Percentiles rank a stretch among this genome's conserved stretches.
Conservation (phyloP, 2,113 vertebrate genomes). For the Ivindomyrus marchei region DNA sequence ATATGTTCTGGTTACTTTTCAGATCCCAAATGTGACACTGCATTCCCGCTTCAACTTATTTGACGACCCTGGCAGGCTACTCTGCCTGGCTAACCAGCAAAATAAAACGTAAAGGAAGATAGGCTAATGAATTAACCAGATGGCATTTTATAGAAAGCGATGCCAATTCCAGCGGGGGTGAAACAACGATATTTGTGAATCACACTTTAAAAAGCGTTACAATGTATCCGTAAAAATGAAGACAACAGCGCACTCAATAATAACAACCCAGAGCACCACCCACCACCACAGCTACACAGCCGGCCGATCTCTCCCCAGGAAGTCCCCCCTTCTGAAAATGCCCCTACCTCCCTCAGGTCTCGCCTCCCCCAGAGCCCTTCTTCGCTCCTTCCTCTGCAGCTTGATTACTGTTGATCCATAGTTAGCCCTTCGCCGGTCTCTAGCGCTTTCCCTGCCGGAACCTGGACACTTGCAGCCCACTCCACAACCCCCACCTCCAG, state of each 20-base stretch:
- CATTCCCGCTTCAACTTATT: neutral
- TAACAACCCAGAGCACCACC: neutral
- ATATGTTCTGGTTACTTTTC: neutral
- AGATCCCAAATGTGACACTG: neutral
- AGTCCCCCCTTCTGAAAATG: neutral
- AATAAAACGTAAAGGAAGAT: neutral
- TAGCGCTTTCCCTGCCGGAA: neutral
- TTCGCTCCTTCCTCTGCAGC: neutral
- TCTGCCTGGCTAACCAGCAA: neutral
- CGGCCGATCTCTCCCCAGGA: neutral
- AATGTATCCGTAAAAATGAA: neutral
- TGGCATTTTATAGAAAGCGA: neutral
- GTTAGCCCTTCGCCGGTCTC: neutral
- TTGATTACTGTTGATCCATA: neutral
- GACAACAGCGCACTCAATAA: neutral
- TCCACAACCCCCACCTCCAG: neutral
- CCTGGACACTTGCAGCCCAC: neutral
- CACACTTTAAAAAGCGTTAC: neutral
- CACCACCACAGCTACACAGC: neutral
- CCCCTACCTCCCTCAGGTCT: neutral
- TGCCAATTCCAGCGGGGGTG: neutral
- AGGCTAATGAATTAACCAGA: neutral
- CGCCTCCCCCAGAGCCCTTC: neutral
- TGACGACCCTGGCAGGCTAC: neutral
- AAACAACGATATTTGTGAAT: neutral